Percentiles rank a stretch among this genome's conserved stretches.
Evolutionary conservation across 2,113 vertebrate genomes (phyloP).

Genomic region (Odocoileus virginianus): DNA sequence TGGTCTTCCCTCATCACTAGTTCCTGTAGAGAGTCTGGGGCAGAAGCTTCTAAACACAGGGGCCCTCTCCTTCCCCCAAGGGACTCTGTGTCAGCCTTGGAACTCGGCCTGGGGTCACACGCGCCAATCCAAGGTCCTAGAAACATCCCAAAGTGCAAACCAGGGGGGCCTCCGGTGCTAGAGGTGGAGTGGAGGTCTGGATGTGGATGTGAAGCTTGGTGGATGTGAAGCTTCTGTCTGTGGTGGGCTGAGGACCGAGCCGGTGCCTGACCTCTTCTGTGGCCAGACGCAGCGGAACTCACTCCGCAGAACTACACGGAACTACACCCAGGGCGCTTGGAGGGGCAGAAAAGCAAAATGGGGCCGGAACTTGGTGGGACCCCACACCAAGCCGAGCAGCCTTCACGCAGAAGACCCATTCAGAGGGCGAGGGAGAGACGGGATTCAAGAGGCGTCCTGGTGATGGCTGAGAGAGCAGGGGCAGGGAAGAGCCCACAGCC

Average conservation of each 20-base stretch:
- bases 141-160: neutral
- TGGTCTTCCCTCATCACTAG: neutral
- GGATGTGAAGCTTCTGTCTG: no score
- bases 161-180: neutral
- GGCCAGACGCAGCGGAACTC: fast-evolving
- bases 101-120: neutral
- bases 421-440: neutral
- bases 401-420: neutral
- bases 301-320: neutral
- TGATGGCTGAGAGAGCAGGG: no score
- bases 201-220: no score
- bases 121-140: neutral
- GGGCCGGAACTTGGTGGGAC: neutral
- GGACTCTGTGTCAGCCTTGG: neutral
- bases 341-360: neutral
- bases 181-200: no score
- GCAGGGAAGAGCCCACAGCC: neutral
- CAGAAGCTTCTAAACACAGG: neutral
- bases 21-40: neutral
- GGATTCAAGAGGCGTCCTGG: neutral
- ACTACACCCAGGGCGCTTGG: neutral
- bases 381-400: neutral
- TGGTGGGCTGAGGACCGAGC: neutral
- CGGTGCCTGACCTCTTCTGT: neutral
- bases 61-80: neutral